A percentile compares a stretch with the other conserved stretches of the same genome.
Conservation (phyloP, 1,140 invertebrate species). For the Anadara kagoshimensis region DNA sequence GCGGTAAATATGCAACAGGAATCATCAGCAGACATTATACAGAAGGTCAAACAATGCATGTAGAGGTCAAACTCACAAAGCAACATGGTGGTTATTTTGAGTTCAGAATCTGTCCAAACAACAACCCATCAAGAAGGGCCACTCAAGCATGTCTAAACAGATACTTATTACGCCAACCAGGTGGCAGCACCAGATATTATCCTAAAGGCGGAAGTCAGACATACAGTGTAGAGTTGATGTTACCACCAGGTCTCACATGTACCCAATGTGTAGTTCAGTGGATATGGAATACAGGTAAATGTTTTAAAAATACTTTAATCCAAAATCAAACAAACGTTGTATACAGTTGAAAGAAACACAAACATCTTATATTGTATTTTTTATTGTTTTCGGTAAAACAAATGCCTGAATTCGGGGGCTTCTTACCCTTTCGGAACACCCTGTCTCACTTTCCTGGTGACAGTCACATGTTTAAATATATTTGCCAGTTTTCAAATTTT, state of each 20-base stretch:
- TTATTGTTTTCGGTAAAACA: not conserved
- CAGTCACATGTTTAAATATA: not conserved
- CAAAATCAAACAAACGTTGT: not conserved
- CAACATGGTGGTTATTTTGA: conserved; percentile 60
- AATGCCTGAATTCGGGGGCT: not conserved
- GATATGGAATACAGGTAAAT: conserved; percentile 89
- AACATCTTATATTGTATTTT: not conserved
- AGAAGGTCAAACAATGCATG: conserved; percentile 58
- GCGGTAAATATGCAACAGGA: conserved; percentile 72
- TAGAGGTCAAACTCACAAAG: conserved; percentile 57
- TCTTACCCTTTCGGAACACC: too few relatives aligned
- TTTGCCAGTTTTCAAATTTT: not conserved
- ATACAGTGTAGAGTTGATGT: conserved; percentile 47
- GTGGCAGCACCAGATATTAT: conserved; percentile 12
- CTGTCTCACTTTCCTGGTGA: not conserved
- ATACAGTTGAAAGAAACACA: not conserved
- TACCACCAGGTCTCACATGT: conserved; percentile 89
- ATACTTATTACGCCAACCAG: conserved; percentile 34
- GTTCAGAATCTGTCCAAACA: conserved; percentile 69
- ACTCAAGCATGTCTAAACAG: conserved; percentile 65
- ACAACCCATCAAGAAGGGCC: conserved; percentile 74
- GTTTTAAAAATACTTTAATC: not conserved
- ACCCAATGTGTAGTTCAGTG: conserved; percentile 92
- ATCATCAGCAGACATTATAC: conserved; percentile 69
- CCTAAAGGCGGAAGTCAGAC: conserved; percentile 8